Evolutionary conservation across 1,140 invertebrate species (phyloP), one percentile per base, ranked within the genome.

Genomic region (Gonioctena quinquepunctata): DNA sequence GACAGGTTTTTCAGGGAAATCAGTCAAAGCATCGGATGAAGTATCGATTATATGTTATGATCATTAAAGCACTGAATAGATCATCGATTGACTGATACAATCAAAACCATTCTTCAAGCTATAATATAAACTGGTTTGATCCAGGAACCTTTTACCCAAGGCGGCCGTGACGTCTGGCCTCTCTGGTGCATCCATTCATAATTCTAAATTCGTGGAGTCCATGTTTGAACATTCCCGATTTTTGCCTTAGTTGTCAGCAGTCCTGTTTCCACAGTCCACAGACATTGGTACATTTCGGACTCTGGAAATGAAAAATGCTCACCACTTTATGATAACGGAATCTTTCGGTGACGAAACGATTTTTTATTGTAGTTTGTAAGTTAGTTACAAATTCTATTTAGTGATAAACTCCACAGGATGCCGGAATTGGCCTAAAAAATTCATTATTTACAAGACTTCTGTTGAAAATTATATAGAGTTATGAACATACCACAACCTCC

Each of bases 291-390:
- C 52, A 42, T 6, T 42, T n/a, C 11, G 52, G 18, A n/a, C 59
- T 22, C 25, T 50, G 67, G 18, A 60, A 18, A 60, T 54, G 57
- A 62, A 18, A 21, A 18, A 28, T 50, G 67, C 57, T 28, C 60
- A 60, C 48, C 16, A 64, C 33, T 16, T 52, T 50, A 42, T 22
- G 59, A 70, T 76, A 64, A 74, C 76, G 78, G 77, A 71, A 66
- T 73, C 66, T 71, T 78, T 75, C 75, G 77, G 71, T 57, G 66
- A 74, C 73, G 64, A 74, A 80, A 76, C 76, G 79, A 80, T 79
- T 81, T 81, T 80, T 78, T 80, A 81, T 78, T 77, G 74, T 81
- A 81, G 78, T 68, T 77, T 70, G 71, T 77, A 79, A 77, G 75
- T 73, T 77, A 77, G 70, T 66, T 70, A 69, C 69, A 77, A 71